Conservation (phyloP, 2,797 vertebrate genomes). For the Manis javanica region DNA sequence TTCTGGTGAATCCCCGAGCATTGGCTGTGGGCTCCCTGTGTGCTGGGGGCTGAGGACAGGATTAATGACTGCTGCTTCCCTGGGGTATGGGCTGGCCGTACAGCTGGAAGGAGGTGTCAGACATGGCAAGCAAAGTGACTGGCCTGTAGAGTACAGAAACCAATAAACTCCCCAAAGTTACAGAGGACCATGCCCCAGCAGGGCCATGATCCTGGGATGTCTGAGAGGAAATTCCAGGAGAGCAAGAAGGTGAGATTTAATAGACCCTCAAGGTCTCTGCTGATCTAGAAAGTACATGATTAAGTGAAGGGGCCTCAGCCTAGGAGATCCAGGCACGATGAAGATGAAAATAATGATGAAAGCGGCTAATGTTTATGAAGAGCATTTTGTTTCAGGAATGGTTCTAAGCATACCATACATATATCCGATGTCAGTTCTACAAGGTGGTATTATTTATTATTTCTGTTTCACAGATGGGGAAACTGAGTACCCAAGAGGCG, state of each 20-base stretch:
- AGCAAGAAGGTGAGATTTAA: not conserved
- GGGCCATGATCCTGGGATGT: not conserved
- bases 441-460: not conserved
- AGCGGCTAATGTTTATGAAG: not conserved
- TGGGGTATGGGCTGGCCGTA: not conserved
- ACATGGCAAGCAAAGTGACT: not conserved
- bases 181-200: not conserved
- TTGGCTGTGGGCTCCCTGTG: not conserved
- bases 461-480: not conserved
- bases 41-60: not conserved
- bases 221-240: not conserved
- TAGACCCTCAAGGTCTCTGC: not conserved
- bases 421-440: not conserved
- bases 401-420: not conserved
- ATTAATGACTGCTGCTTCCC: not conserved
- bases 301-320: not conserved
- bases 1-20: not conserved
- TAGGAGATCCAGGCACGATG: not conserved
- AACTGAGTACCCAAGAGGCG: not conserved
- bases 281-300: not conserved
- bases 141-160: not conserved
- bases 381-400: fast-evolving
- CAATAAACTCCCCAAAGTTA: not conserved
- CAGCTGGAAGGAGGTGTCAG: not conserved
- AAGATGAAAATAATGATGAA: not conserved